Percentiles rank a stretch among this genome's conserved stretches.
Conservation (phyloP, 2,797 vertebrate species). For the Lacerta bilineata region DNA sequence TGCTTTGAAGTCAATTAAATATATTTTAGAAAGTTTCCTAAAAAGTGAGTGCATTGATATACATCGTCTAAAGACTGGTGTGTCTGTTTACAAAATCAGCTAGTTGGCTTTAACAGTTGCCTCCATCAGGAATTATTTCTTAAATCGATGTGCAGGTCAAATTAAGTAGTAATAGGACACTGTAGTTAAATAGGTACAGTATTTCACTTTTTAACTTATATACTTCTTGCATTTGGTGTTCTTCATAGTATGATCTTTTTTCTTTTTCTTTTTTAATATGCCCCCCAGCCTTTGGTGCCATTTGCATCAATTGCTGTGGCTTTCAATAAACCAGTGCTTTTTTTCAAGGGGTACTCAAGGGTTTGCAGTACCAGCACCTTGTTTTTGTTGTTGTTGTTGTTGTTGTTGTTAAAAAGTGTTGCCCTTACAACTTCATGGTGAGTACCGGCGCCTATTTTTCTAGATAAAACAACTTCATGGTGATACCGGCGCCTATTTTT, state of each 20-base stretch:
- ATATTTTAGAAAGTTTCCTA: constrained; percentile 23
- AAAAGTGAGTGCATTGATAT: constrained; percentile 14
- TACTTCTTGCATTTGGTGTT: background rate
- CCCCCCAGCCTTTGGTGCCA: too few species aligned
- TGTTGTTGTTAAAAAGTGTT: too few species aligned
- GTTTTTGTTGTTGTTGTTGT: too few species aligned
- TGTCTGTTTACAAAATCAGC: background rate
- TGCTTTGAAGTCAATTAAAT: constrained; percentile 5
- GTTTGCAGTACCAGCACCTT: too few species aligned
- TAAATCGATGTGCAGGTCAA: background rate
- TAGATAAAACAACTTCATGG: too few species aligned
- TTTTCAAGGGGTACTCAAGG: too few species aligned
- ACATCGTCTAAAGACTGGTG: background rate
- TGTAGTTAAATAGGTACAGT: background rate
- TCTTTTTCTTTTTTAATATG: background rate
- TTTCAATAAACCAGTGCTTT: too few species aligned
- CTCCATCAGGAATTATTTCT: background rate
- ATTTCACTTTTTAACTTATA: background rate
- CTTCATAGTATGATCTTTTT: background rate
- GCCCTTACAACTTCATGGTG: too few species aligned
- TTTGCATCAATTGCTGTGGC: too few species aligned
- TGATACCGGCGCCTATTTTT: too few species aligned
- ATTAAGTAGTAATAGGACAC: background rate
- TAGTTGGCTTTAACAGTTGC: background rate
- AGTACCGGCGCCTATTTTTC: too few species aligned